Conservation (phyloP, 2,797 vertebrate genomes). For the Heterohyrax brucei region DNA sequence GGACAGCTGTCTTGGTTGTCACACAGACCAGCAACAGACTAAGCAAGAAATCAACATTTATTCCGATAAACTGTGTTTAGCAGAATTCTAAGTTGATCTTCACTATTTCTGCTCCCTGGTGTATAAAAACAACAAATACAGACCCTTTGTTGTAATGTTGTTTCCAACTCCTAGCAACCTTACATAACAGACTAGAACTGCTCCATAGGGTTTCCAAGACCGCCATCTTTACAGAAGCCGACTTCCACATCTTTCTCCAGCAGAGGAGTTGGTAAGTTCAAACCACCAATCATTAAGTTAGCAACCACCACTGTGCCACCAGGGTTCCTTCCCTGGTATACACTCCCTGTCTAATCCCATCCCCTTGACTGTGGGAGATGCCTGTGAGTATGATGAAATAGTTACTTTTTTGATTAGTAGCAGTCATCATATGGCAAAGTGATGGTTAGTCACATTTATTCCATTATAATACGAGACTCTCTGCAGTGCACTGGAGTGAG, state of each 20-base stretch:
- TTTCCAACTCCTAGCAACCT: too few species aligned
- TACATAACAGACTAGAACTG: too few species aligned
- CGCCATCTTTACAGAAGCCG: too few species aligned
- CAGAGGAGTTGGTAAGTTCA: too few species aligned
- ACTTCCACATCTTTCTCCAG: too few species aligned
- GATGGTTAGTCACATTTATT: constrained; percentile 14
- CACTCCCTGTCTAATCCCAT: neutral
- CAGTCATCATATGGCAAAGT: neutral
- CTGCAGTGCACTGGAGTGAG: neutral
- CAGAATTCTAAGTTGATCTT: constrained; percentile 34
- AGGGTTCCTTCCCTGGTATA: neutral
- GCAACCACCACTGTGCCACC: too few species aligned
- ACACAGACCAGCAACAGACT: neutral
- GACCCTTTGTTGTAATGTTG: too few species aligned
- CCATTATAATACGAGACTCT: neutral
- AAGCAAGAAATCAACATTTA: constrained; percentile 36
- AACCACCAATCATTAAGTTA: too few species aligned
- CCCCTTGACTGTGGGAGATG: neutral
- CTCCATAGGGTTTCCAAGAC: too few species aligned
- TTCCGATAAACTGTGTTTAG: neutral
- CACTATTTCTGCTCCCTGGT: neutral
- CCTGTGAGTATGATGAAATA: neutral
- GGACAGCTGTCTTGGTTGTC: neutral
- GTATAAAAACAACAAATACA: neutral
- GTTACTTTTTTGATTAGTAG: neutral